Evolutionary conservation across 1,140 invertebrate species (phyloP).

Genomic region (Tetragonula clypearis): DNA sequence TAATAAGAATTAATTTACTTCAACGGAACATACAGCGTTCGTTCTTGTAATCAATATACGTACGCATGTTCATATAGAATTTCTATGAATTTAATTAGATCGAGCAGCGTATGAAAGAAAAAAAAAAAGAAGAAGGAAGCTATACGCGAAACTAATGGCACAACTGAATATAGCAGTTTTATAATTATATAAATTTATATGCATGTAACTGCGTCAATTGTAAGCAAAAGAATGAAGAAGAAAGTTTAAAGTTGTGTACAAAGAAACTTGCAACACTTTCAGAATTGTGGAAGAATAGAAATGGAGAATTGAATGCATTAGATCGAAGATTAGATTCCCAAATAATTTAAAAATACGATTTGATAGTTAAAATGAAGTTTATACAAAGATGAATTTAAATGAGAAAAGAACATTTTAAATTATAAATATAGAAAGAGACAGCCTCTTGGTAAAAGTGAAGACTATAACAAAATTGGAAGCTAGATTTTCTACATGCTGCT

Average conservation of each 20-base stretch:
- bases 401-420: no score
- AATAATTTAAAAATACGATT: not conserved
- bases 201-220: no score
- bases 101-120: not conserved
- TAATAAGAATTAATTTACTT: conserved; percentile 43
- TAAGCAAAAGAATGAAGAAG: not conserved
- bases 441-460: no score
- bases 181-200: not conserved
- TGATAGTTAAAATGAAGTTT: not conserved
- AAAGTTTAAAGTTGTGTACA: not conserved
- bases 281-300: not conserved
- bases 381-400: no score
- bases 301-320: not conserved
- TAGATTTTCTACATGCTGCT: no score
- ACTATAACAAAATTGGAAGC: no score
- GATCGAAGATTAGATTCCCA: not conserved
- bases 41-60: conserved; percentile 28
- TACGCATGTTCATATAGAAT: not conserved
- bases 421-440: no score
- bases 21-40: conserved; percentile 33
- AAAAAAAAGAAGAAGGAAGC: no score
- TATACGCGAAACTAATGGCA: not conserved
- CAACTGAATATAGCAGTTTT: no score
- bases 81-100: conserved; percentile 2
- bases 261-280: not conserved